Evolutionary conservation across 2,888 invertebrate species (phyloP), one percentile per base, ranked within the genome.

Genomic region (Salticus scenicus): DNA sequence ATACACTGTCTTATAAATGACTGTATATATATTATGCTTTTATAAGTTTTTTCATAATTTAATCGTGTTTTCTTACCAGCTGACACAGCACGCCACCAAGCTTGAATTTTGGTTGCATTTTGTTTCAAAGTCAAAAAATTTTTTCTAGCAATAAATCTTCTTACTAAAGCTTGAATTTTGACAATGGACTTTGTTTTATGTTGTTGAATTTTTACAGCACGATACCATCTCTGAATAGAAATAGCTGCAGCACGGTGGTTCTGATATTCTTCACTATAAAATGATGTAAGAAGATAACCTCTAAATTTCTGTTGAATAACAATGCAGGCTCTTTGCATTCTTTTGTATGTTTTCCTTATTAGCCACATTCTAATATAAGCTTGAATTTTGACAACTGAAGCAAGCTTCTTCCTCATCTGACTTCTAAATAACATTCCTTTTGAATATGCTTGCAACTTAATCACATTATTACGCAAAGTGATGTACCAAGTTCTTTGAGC

Each of bases 141-240:
- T 20, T 70, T 41, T 41, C 41, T 37, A 17, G 2, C 12, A 7
- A 70, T 14, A 17, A 7, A 24, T 28, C 30, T 71, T 28, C 82
- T 63, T 14, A 76, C 17, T 41, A 51, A 51, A 30, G 63, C 70
- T 28, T 82, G 82, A 24, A 82, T 64, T 31, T 31, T 14, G 14
- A 73, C 57, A 27, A 67, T 67, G 47, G 67, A 77, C 27, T 57
- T 69, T 0, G n/a, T n/a, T 20, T 2, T 31, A 17, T n/a, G n/a
- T 31, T n/a, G 20, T 24, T 37, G 27, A 20, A 64, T 20, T 64
- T 42, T 71, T 0, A 42, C 17, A 17, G 71, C 20, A 20, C 37
- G 27, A 73, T 57, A 73, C 73, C 73, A 73, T 1, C 20, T 51
- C 31, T 73, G 73, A 30, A 73, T 57, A 31, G 24, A 10, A 28